Conservation (phyloP, 2,888 invertebrate species). For the Hypomecis atomaria region DNA sequence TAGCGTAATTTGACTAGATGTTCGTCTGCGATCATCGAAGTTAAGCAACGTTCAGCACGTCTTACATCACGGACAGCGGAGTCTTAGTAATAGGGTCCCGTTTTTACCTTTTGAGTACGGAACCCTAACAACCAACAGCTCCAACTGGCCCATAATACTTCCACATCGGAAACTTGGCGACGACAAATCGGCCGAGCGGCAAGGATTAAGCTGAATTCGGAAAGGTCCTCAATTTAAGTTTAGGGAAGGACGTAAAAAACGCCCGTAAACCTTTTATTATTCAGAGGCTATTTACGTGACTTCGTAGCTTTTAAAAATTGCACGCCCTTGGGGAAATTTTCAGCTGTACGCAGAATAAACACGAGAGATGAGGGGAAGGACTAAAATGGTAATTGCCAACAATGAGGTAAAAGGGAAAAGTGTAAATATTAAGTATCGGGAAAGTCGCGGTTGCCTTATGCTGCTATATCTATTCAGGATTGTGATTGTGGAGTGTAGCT, state of each 20-base stretch:
- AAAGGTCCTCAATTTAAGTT: constrained; percentile 17
- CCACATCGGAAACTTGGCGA: constrained; percentile 7
- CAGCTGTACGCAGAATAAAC: constrained; percentile 8
- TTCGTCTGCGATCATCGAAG: no score
- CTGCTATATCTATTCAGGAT: not conserved
- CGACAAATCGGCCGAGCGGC: constrained; percentile 13
- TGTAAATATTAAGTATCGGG: not conserved
- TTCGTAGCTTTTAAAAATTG: constrained; percentile 24
- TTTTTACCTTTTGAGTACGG: no score
- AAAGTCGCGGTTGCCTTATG: no score
- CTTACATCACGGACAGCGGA: no score
- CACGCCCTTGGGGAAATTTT: constrained; percentile 28
- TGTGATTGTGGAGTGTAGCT: not conserved
- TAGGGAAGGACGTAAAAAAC: constrained; percentile 14
- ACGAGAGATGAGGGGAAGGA: constrained; percentile 5
- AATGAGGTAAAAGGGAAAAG: not conserved
- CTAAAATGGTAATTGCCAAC: not conserved
- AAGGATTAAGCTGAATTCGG: constrained; percentile 16
- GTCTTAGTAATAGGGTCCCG: no score
- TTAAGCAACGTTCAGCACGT: no score
- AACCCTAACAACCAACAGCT: constrained; percentile 5
- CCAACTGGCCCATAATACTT: constrained; percentile 6
- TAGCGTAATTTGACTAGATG: no score
- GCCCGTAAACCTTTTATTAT: constrained; percentile 23
- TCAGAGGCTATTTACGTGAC: constrained; percentile 21